A percentile compares a stretch with the other conserved stretches of the same genome.
phyloP scores from a whole-genome alignment of 2,113 vertebrate genomes.

The Enhydra lutris region DNA sequence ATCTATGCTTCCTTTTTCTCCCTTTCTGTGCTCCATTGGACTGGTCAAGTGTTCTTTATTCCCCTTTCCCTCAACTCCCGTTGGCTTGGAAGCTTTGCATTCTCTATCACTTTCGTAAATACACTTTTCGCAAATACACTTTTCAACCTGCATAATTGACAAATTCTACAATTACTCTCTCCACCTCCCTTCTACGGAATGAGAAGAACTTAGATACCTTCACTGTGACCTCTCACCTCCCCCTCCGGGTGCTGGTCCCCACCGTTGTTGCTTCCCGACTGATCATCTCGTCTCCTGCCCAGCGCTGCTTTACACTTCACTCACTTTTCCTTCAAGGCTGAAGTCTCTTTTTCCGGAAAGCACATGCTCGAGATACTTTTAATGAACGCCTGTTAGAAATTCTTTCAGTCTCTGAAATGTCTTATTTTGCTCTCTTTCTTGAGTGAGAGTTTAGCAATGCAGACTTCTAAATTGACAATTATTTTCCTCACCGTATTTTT shows the following conservation, averaged over 20 bases:
- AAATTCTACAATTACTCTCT: not conserved
- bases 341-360: not conserved
- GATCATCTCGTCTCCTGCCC: too few relatives aligned
- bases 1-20: not conserved
- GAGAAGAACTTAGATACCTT: not conserved
- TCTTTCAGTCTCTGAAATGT: not conserved
- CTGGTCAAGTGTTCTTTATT: not conserved
- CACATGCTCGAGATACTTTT: not conserved
- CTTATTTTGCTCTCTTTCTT: not conserved
- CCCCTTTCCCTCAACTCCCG: not conserved
- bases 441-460: not conserved
- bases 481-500: not conserved
- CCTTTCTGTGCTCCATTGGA: not conserved
- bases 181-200: not conserved
- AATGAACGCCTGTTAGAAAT: not conserved
- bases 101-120: not conserved
- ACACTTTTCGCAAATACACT: not conserved
- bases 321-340: not conserved
- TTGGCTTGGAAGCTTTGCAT: not conserved
- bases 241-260: not conserved
- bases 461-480: not conserved
- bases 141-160: not conserved
- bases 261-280: not conserved
- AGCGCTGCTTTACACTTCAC: not conserved
- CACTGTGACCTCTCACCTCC: not conserved